Conservation (phyloP, 2,113 vertebrate genomes). For the Raja brachyura region DNA sequence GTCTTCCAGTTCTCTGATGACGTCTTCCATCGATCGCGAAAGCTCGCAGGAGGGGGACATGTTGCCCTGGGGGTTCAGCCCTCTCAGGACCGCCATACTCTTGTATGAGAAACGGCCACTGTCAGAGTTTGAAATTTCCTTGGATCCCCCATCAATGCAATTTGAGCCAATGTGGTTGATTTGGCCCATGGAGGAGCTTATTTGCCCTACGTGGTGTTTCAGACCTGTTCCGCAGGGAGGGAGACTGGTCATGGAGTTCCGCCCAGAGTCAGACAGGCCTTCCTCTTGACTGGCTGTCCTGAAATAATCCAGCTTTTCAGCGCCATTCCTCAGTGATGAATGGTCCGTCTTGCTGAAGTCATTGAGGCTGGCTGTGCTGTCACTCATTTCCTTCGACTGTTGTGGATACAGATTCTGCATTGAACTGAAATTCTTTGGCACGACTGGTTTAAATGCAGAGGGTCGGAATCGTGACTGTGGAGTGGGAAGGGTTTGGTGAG, state of each 20-base stretch:
- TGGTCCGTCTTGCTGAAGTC: slow-evolving; percentile 48
- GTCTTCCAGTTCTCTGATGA: slow-evolving; percentile 78
- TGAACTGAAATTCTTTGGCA: slow-evolving; percentile 81
- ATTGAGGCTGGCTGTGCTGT: slow-evolving; percentile 52
- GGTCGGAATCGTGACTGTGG: slow-evolving; percentile 75
- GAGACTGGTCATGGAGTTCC: slow-evolving; percentile 86
- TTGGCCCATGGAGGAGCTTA: slow-evolving; percentile 90
- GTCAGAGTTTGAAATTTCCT: slow-evolving; percentile 56
- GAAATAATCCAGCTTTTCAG: slow-evolving; percentile 42
- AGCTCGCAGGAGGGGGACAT: slow-evolving; percentile 80
- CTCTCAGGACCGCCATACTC: slow-evolving; percentile 73
- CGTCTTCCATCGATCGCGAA: slow-evolving; percentile 75
- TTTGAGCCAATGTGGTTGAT: slow-evolving; percentile 81
- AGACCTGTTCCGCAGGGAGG: slow-evolving; percentile 73
- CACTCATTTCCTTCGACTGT: slow-evolving; percentile 76
- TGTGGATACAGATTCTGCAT: slow-evolving; percentile 83
- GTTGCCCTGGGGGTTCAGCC: slow-evolving; percentile 68
- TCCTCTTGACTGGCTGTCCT: slow-evolving; percentile 71
- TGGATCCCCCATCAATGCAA: slow-evolving; percentile 72
- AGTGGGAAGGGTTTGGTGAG: not conserved
- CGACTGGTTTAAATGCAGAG: slow-evolving; percentile 80
- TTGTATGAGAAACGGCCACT: slow-evolving; percentile 64
- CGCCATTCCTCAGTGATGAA: slow-evolving; percentile 63
- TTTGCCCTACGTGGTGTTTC: slow-evolving; percentile 70
- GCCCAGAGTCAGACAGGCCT: slow-evolving; percentile 70